Conservation (phyloP, 2,888 invertebrate species). For the Ophion obscuratus region DNA sequence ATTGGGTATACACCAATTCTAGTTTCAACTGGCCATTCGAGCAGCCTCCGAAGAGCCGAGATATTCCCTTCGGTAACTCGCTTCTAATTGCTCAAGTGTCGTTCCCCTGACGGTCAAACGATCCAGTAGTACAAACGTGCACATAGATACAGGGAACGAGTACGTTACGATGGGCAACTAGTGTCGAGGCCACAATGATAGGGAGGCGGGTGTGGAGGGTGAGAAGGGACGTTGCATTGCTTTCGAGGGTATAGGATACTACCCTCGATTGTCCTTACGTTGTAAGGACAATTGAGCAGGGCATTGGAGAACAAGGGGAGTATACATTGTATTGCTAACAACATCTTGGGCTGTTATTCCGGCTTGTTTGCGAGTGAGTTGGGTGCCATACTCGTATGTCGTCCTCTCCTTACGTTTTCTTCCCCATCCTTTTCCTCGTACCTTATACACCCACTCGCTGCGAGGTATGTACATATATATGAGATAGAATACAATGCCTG, state of each 20-base stretch:
- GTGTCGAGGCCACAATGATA: conserved; percentile 40
- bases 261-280: conserved; percentile 19
- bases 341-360: conserved; percentile 51
- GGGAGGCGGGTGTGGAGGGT: neutral
- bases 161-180: conserved; percentile 49
- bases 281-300: conserved; percentile 62
- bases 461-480: conserved; percentile 9
- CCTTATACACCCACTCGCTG: conserved; percentile 21
- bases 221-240: conserved; percentile 48
- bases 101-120: conserved; percentile 72
- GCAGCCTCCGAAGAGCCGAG: conserved; percentile 65
- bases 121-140: conserved; percentile 28
- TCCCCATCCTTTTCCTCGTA: conserved; percentile 59
- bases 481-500: conserved; percentile 29
- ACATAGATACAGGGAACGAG: conserved; percentile 39
- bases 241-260: conserved; percentile 47
- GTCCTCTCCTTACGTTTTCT: conserved; percentile 63
- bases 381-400: conserved; percentile 79
- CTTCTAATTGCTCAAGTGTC: conserved; percentile 74
- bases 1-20: conserved; percentile 17
- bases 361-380: conserved; percentile 81
- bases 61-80: conserved; percentile 55
- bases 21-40: conserved; percentile 46
- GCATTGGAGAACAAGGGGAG: conserved; percentile 39
- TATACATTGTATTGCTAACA: conserved; percentile 43